Conservation (phyloP, 2,113 vertebrate species). For the Mastomys natalensis region DNA sequence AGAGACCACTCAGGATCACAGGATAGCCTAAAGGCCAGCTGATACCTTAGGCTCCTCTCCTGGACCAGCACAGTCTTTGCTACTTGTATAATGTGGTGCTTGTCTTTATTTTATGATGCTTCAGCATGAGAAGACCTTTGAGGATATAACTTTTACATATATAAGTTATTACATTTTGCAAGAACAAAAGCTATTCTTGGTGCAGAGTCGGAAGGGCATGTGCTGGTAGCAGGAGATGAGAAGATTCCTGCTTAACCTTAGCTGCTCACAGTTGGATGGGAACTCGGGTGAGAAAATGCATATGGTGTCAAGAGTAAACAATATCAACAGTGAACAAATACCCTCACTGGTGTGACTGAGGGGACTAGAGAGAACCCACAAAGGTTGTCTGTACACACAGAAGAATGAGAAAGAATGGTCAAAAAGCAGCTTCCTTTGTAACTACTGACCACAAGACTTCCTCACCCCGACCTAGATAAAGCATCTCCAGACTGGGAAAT, state of each 20-base stretch:
- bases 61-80: background rate
- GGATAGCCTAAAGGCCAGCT: background rate
- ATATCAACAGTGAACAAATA: background rate
- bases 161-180: conserved; percentile 7
- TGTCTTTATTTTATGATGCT: background rate
- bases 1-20: background rate
- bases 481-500: background rate
- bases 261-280: background rate
- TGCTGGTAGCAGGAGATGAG: background rate
- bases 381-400: background rate
- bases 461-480: background rate
- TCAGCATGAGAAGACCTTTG: background rate
- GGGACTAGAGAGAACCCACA: background rate
- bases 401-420: background rate
- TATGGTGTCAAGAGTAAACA: background rate
- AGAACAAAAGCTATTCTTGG: background rate
- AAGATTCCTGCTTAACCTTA: background rate
- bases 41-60: background rate
- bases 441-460: background rate
- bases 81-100: background rate
- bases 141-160: background rate
- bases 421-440: background rate
- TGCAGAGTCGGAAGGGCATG: background rate
- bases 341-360: background rate
- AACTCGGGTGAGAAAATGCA: background rate